These are phyloP conservation scores for Hermaeophaga mercurialis DNA, from an alignment of 2,888 invertebrate species.

Conservation along the genomic window DNA sequence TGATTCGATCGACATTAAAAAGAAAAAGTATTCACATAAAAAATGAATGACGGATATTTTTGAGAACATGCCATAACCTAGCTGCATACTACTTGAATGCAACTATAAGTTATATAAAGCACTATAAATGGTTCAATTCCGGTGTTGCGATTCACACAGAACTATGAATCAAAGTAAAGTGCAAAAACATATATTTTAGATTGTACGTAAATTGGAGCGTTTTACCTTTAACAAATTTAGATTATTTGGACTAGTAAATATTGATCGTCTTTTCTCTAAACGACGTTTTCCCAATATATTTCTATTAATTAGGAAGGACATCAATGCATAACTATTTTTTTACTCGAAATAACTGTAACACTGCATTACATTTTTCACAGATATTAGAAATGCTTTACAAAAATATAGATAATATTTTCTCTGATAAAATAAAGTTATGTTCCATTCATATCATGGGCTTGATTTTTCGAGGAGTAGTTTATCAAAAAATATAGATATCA, in stretches of 20 bases:
- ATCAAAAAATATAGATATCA: no score
- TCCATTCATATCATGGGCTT: no score
- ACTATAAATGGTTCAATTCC: not conserved
- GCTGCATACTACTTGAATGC: constrained; percentile 1
- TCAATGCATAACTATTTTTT: no score
- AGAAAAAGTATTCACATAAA: not conserved
- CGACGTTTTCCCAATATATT: no score
- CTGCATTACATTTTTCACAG: no score
- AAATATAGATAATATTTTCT: no score
- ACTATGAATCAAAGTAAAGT: not conserved
- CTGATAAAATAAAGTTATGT: no score
- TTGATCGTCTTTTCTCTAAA: no score
- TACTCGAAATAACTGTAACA: no score
- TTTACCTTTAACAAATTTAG: not conserved
- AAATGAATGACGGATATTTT: constrained; percentile 4
- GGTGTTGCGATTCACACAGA: not conserved
- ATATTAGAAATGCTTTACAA: no score
- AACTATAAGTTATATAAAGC: constrained; percentile 6
- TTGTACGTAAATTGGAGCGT: not conserved
- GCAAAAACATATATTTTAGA: not conserved
- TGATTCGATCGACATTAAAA: constrained; percentile 2
- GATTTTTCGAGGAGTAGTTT: no score
- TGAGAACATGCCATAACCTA: not conserved
- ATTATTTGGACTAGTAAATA: not conserved
- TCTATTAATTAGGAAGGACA: no score